A percentile compares a stretch with the other conserved stretches of the same genome.
These are phyloP conservation scores for Drosophila pachea DNA, from an alignment of 1,140 invertebrate genomes.

Conservation along the genomic window DNA sequence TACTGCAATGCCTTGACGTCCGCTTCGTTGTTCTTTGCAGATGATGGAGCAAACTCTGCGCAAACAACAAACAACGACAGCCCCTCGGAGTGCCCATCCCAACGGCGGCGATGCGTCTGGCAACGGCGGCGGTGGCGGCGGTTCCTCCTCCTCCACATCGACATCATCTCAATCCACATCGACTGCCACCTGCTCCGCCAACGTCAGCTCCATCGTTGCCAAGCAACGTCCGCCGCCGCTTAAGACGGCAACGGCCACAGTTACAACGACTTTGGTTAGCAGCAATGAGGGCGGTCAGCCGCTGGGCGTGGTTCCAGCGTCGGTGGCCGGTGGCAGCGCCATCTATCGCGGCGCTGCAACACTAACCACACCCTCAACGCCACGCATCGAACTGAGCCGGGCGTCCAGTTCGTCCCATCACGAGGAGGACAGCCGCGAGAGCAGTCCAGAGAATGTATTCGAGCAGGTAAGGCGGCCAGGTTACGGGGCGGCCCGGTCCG, in stretches of 20 bases:
- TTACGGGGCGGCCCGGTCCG: no score
- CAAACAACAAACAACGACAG: conserved; percentile 48
- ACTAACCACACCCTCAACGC: conserved; percentile 85
- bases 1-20: background rate
- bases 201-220: conserved; percentile 47
- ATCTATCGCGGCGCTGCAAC: conserved; percentile 62
- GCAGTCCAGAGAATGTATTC: conserved; percentile 82
- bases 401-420: conserved; percentile 92
- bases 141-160: conserved; percentile 47
- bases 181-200: conserved; percentile 62
- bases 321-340: background rate
- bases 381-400: conserved; percentile 91
- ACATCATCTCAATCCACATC: conserved; percentile 37
- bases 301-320: conserved; percentile 13
- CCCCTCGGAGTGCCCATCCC: conserved; percentile 18
- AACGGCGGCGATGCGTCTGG: conserved; percentile 46
- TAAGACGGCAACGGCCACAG: conserved; percentile 68
- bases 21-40: conserved; percentile 26
- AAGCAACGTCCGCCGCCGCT: conserved; percentile 70
- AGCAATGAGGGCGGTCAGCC: conserved; percentile 66
- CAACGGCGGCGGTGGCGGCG: conserved; percentile 30
- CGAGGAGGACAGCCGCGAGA: conserved; percentile 88
- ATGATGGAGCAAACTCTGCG: conserved; percentile 66
- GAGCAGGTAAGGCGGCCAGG: conserved; percentile 70
- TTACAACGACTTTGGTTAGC: conserved; percentile 63